Base-by-base conservation (phyloP, 1,140 invertebrate species). In the Muscidifurax raptorellus region DNA sequence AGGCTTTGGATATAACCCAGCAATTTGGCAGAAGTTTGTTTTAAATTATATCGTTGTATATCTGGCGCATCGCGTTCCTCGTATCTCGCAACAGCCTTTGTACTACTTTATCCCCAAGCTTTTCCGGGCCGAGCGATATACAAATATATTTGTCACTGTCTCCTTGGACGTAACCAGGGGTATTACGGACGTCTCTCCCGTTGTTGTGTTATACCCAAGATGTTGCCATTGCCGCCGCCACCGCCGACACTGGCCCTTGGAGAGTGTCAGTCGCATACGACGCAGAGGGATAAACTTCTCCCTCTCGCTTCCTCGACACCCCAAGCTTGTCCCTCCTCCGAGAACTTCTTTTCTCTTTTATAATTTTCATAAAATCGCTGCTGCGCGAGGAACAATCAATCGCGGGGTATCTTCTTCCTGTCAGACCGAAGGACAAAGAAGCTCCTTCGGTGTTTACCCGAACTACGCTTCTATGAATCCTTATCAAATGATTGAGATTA, bases 101-200 rank as follows among this genome's bases (percentile, higher is more conserved):
- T 74, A 79, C 67, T 22, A 67, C 44, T 84, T 79, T 72, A 84
- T 77, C 82, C 75, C 75, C 25, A 6, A 72, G 47, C 67, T 84
- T 74, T 82, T 64, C 52, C 75, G 72, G 84, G 69, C 30, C 30
- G 85, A 80, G 84, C 76, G 87, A 88, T 89, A 88, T 85, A 87
- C 86, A 89, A 88, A 88, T 78, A 89, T 82, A 87, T 88, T 86
- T 87, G 77, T 87, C 86, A 87, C 85, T 75, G 72, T 86, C 86
- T 66, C 59, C 76, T 18, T 25, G 87, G 71, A 85, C 59, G 79
- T 77, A 76, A 72, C 72, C 36, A 67, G 47, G 66, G 59, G 72
- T 82, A 85, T 82, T 85, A 82, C 64, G 15, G 27, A 52, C 40
- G 59, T 76, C 59, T 69, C 27, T 30, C 59, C 22, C 52, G 44